Percentiles rank a stretch among this genome's conserved stretches.
Evolutionary conservation across 2,888 invertebrate genomes (phyloP).

Genomic region (Schrankia costaestrigalis): DNA sequence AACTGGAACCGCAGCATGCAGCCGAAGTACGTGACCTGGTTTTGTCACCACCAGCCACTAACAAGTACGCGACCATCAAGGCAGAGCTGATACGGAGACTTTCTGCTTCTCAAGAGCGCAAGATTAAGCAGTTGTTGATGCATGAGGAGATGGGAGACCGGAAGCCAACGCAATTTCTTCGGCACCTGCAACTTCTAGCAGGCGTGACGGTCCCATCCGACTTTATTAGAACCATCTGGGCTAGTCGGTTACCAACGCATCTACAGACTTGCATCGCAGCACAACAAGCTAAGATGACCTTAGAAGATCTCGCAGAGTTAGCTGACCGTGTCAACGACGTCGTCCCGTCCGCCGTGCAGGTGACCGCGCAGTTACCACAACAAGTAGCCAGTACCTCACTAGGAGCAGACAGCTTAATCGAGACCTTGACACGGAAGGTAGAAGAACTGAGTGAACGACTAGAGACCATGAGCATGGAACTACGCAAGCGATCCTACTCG

Average conservation of each 20-base stretch:
- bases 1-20: conserved; percentile 4
- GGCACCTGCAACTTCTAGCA: conserved; percentile 8
- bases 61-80: conserved; percentile 12
- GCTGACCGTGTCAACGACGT: conserved; percentile 1
- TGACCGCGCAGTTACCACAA: neutral
- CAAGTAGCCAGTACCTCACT: neutral
- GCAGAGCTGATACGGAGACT: conserved; percentile 10
- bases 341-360: no score
- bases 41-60: conserved; percentile 12
- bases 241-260: neutral
- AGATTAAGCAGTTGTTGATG: conserved; percentile 18
- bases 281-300: neutral
- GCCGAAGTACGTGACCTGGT: conserved; percentile 25
- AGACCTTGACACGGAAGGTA: neutral
- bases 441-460: neutral
- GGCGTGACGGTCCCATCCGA: neutral
- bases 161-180: conserved; percentile 21
- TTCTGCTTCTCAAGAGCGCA: conserved; percentile 21
- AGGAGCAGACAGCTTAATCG: neutral
- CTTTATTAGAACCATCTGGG: conserved; percentile 1
- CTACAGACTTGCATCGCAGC: neutral
- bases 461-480: neutral
- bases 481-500: neutral
- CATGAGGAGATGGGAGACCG: conserved; percentile 23
- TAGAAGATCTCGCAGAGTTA: neutral